A percentile compares a stretch with the other conserved stretches of the same genome.
These are phyloP conservation scores for Dolomedes plantarius DNA, from an alignment of 2,888 invertebrate genomes.

Conservation along the genomic window DNA sequence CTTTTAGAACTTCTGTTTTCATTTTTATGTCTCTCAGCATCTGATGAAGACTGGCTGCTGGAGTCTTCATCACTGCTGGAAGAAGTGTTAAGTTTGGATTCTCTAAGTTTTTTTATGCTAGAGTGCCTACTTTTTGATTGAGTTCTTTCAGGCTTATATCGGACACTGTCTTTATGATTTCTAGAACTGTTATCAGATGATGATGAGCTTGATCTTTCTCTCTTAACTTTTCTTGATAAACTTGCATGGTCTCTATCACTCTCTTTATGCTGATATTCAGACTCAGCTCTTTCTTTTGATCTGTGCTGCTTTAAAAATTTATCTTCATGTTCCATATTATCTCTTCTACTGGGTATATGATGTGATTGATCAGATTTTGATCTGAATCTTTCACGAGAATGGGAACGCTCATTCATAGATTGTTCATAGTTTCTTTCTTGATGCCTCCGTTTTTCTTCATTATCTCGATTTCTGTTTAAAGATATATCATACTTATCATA, in stretches of 20 bases:
- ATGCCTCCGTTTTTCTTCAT: background rate
- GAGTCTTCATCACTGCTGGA: constrained; percentile 12
- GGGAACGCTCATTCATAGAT: constrained; percentile 21
- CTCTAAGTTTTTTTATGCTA: background rate
- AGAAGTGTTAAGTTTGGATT: background rate
- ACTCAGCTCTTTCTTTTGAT: background rate
- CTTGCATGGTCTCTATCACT: background rate
- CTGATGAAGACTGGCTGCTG: background rate
- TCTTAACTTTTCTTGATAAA: background rate
- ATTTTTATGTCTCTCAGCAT: background rate
- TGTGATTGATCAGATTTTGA: background rate
- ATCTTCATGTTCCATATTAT: too few species aligned
- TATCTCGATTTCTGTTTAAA: too few species aligned
- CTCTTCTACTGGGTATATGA: too few species aligned
- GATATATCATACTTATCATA: constrained; percentile 50
- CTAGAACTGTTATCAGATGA: background rate
- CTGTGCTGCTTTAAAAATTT: background rate
- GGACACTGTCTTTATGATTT: background rate
- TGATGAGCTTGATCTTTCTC: background rate
- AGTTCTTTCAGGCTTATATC: background rate
- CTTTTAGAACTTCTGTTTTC: background rate
- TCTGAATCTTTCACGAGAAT: background rate
- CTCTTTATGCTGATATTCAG: background rate
- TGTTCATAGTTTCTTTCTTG: background rate
- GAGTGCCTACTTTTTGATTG: background rate